Conservation (phyloP, 2,797 vertebrate genomes). For the Momotus momota region DNA sequence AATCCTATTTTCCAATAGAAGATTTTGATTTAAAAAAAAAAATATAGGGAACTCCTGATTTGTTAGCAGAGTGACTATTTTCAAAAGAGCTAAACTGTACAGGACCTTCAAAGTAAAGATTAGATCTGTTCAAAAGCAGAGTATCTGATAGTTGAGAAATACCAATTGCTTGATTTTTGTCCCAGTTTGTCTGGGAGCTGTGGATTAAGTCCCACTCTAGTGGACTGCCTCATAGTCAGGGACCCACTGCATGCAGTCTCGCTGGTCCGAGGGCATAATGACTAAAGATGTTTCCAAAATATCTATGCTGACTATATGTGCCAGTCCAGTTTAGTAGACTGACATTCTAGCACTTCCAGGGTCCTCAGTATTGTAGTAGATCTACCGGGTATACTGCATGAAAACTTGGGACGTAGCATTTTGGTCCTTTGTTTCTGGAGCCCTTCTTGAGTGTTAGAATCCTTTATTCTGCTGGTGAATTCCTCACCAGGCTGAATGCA, state of each 20-base stretch:
- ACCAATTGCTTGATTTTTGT: background rate
- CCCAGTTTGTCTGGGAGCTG: background rate
- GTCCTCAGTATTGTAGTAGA: background rate
- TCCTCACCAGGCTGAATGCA: background rate
- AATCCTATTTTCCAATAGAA: background rate
- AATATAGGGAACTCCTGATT: background rate
- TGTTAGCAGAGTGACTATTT: background rate
- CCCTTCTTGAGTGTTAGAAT: background rate
- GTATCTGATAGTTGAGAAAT: background rate
- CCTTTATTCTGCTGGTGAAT: background rate
- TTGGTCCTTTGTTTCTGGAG: background rate
- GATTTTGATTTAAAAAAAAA: background rate
- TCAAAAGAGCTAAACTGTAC: background rate
- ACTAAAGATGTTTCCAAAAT: background rate
- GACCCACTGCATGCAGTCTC: rapidly evolving
- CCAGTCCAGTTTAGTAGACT: background rate
- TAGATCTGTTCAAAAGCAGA: background rate
- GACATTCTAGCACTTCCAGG: background rate
- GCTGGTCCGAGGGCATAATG: background rate
- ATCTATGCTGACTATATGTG: background rate
- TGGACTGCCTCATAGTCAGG: background rate
- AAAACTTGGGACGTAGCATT: background rate
- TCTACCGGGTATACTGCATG: background rate
- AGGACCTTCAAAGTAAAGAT: background rate
- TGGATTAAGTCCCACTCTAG: background rate